phyloP scores from a whole-genome alignment of 2,113 vertebrate species.

The Cricetomys ansorgei region DNA sequence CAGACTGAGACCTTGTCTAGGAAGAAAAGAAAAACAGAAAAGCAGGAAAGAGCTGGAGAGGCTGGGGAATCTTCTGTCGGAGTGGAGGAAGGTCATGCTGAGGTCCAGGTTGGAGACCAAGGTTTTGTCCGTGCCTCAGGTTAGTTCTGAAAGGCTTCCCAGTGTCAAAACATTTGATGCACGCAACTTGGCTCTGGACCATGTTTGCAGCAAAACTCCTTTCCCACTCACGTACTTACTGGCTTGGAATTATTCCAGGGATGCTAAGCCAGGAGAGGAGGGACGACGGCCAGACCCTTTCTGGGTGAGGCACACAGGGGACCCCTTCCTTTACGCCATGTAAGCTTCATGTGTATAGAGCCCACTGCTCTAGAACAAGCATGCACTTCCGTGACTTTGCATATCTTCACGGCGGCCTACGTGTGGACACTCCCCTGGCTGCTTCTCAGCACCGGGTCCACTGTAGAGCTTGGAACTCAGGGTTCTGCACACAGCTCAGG shows the following conservation, averaged over 20 bases:
- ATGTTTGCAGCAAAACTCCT: background rate
- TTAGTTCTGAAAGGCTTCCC: background rate
- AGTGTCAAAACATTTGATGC: accelerated
- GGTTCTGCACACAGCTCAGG: background rate
- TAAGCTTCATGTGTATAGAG: background rate
- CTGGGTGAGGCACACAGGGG: background rate
- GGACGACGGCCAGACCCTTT: background rate
- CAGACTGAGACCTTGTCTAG: background rate
- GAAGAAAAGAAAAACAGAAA: background rate
- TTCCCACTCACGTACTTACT: background rate
- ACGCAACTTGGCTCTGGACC: background rate
- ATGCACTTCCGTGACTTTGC: accelerated
- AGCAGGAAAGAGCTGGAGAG: background rate
- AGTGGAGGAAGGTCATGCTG: accelerated
- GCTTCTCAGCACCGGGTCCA: background rate
- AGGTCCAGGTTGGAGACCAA: background rate
- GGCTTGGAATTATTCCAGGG: background rate
- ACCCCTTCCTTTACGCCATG: background rate
- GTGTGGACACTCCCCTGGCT: no score
- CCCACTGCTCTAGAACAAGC: no score
- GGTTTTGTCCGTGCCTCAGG: background rate
- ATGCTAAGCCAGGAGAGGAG: background rate
- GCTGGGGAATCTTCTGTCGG: background rate
- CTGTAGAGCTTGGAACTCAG: background rate
- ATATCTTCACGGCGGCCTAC: accelerated